These are phyloP conservation scores for Tipula confusa DNA, from an alignment of 2,888 invertebrate genomes.

Conservation along the genomic window DNA sequence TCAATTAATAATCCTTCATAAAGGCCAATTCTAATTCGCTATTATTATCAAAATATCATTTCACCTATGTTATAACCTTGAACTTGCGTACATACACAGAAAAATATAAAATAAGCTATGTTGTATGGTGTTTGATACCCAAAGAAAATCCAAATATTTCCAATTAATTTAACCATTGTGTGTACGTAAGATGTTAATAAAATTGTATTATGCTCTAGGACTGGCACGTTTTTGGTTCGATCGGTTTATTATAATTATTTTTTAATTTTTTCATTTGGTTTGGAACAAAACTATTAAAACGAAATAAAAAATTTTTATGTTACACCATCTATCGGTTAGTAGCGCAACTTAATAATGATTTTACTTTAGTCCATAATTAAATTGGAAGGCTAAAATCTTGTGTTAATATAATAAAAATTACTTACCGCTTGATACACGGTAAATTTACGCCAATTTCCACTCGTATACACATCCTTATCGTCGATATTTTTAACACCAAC, in stretches of 20 bases:
- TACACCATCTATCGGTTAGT: too few relatives aligned
- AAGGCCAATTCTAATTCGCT: background rate
- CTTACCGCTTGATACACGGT: background rate
- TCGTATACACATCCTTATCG: conserved; percentile 27
- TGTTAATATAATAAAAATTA: too few relatives aligned
- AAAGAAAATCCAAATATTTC: background rate
- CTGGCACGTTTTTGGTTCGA: too few relatives aligned
- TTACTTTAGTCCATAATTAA: too few relatives aligned
- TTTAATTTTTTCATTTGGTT: too few relatives aligned
- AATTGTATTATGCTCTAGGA: too few relatives aligned
- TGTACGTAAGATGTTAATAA: too few relatives aligned
- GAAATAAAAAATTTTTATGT: too few relatives aligned
- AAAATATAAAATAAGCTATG: background rate
- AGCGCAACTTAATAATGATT: too few relatives aligned
- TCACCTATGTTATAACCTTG: background rate
- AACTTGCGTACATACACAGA: background rate
- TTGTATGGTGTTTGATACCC: background rate
- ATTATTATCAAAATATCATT: background rate
- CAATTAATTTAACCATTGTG: background rate
- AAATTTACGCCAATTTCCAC: conserved; percentile 28
- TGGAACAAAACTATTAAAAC: too few relatives aligned
- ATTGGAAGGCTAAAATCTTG: too few relatives aligned
- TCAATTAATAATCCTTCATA: background rate
- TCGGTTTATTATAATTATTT: too few relatives aligned
- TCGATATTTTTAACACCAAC: conserved; percentile 34